These are phyloP conservation scores for Otolemur garnettii DNA, from an alignment of 2,113 vertebrate species.

Conservation along the genomic window DNA sequence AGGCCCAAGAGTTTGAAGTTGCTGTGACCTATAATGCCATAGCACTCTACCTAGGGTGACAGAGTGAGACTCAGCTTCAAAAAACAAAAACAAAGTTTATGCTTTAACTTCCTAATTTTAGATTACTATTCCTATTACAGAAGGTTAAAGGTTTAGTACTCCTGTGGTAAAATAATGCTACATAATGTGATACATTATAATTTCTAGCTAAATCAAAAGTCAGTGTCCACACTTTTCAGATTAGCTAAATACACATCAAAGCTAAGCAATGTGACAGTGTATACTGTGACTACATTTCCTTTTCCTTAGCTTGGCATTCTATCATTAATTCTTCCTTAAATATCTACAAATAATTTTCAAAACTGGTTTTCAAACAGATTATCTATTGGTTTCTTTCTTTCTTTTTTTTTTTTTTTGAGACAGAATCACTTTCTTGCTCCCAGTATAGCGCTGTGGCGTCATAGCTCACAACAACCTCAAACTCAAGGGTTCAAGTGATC, in stretches of 20 bases:
- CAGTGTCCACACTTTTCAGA: not conserved
- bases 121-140: constrained; percentile 1
- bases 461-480: no score
- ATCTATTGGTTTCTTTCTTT: not conserved
- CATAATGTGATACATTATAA: not conserved
- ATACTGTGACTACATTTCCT: not conserved
- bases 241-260: constrained; percentile 13
- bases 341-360: not conserved
- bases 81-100: not conserved
- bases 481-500: no score
- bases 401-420: no score
- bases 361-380: not conserved
- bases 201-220: not conserved
- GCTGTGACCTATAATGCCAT: no score
- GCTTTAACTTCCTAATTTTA: constrained; percentile 25
- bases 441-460: no score
- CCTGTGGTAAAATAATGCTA: not conserved
- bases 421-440: no score
- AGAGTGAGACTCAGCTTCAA: no score
- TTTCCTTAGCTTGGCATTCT: not conserved
- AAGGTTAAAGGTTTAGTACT: constrained; percentile 15
- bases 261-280: not conserved
- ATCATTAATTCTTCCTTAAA: constrained; percentile 21
- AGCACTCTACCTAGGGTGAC: no score
- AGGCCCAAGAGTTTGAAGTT: no score